phyloP scores from a whole-genome alignment of 2,113 vertebrate species.

The Hydrolagus affinis region DNA sequence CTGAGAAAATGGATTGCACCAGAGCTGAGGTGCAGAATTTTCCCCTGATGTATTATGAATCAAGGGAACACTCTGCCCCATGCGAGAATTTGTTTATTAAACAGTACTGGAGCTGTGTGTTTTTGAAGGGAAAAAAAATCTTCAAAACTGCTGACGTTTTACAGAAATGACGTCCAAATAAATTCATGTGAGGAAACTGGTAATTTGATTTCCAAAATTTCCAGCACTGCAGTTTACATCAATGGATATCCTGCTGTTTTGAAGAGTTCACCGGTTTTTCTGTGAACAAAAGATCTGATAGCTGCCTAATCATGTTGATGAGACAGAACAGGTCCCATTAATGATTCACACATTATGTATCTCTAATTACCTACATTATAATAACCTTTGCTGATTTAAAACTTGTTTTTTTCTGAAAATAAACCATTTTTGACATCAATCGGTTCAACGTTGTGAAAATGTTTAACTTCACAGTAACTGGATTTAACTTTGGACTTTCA shows the following conservation, averaged over 20 bases:
- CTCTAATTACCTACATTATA: not conserved
- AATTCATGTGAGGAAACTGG: constrained; percentile 16
- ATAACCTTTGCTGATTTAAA: constrained; percentile 22
- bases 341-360: constrained; percentile 15
- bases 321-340: constrained; percentile 28
- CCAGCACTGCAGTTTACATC: constrained; percentile 8
- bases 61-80: constrained; percentile 3
- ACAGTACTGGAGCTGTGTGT: not conserved
- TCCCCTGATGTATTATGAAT: constrained; percentile 7
- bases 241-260: constrained; percentile 14
- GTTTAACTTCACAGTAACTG: not conserved
- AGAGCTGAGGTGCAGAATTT: not conserved
- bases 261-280: not conserved
- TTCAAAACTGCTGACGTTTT: constrained; percentile 21
- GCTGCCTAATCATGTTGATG: not conserved
- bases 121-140: not conserved
- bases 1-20: not conserved
- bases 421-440: not conserved
- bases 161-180: constrained; percentile 1
- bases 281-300: constrained; percentile 20
- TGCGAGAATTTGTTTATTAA: not conserved
- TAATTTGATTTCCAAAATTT: constrained; percentile 16
- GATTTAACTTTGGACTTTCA: not conserved
- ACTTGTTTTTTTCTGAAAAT: not conserved
- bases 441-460: not conserved